These are phyloP conservation scores for Fregetta grallaria DNA, from an alignment of 2,113 vertebrate species.

Conservation along the genomic window DNA sequence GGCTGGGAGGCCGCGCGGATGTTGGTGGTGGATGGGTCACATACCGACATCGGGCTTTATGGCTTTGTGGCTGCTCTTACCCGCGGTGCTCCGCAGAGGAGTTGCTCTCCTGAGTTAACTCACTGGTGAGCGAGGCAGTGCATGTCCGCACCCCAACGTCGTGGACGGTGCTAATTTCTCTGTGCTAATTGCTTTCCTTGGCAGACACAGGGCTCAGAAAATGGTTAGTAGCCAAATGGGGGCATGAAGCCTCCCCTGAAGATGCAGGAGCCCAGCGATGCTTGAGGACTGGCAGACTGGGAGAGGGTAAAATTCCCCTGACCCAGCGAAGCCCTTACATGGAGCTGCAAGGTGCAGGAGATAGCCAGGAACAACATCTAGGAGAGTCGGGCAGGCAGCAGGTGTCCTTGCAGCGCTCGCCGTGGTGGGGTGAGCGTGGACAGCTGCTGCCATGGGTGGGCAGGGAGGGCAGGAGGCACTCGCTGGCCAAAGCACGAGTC, in stretches of 20 bases:
- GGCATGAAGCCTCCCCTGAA: neutral
- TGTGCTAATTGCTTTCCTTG: neutral
- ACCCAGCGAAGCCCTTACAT: neutral
- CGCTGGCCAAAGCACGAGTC: neutral
- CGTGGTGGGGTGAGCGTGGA: neutral
- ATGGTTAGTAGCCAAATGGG: neutral
- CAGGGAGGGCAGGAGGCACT: neutral
- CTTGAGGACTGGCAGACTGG: neutral
- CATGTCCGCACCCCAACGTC: accelerated
- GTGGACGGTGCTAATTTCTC: neutral
- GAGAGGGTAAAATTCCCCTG: neutral
- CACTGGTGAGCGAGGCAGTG: neutral
- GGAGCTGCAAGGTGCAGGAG: neutral
- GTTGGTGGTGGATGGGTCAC: neutral
- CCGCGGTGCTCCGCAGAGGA: neutral
- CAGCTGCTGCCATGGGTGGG: neutral
- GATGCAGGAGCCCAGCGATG: neutral
- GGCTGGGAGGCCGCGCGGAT: neutral
- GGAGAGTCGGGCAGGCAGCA: neutral
- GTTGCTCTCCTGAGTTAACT: neutral
- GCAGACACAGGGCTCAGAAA: neutral
- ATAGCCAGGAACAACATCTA: neutral
- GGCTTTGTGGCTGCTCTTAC: neutral
- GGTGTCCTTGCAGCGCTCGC: neutral
- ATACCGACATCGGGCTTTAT: neutral